phyloP scores from a whole-genome alignment of 2,113 vertebrate genomes.

The Phylloscopus trochiloides region DNA sequence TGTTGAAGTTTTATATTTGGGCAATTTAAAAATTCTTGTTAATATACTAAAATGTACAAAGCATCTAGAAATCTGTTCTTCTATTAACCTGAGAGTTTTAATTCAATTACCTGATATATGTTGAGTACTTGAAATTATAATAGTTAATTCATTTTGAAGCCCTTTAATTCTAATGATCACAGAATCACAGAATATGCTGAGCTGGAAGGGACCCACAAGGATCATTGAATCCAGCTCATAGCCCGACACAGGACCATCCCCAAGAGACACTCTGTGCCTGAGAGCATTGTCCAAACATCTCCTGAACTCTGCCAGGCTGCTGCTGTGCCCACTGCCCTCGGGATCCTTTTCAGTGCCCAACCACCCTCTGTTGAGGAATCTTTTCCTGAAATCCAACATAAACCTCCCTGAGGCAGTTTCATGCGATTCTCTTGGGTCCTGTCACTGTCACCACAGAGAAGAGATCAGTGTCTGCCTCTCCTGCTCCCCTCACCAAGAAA shows the following conservation, averaged over 20 bases:
- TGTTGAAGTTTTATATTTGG: slow-evolving; percentile 19
- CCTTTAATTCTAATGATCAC: neutral
- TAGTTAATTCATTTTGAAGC: neutral
- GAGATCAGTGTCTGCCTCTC: neutral
- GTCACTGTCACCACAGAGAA: neutral
- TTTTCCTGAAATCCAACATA: neutral
- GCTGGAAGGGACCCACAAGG: neutral
- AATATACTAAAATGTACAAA: slow-evolving; percentile 14
- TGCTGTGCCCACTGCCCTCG: neutral
- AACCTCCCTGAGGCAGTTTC: neutral
- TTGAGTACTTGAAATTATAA: neutral
- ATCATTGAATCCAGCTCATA: accelerated
- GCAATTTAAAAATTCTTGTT: slow-evolving; percentile 24
- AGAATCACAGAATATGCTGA: neutral
- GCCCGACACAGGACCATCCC: neutral
- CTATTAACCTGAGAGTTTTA: neutral
- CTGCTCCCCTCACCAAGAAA: accelerated
- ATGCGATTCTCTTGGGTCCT: accelerated
- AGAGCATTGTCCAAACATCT: neutral
- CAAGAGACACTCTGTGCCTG: neutral
- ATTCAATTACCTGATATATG: neutral
- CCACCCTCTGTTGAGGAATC: accelerated
- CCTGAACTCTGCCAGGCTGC: neutral
- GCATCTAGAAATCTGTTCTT: neutral
- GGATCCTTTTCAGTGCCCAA: neutral